Evolutionary conservation across 2,113 vertebrate species (phyloP).

Genomic region (Campylomormyrus numenius): DNA sequence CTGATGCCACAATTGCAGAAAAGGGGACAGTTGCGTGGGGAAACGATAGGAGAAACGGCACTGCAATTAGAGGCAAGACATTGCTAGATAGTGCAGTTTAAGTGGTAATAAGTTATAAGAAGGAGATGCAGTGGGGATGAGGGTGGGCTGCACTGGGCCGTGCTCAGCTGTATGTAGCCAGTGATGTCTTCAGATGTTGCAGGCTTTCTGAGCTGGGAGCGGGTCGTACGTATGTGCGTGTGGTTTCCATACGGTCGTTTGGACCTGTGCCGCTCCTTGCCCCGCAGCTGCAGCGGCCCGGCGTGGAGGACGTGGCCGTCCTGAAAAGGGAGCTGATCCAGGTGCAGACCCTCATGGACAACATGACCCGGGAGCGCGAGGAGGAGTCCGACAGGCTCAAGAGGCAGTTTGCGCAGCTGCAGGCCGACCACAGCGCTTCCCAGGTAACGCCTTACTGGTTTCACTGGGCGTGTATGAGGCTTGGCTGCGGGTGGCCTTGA

Average conservation of each 20-base stretch:
- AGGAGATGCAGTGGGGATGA: neutral
- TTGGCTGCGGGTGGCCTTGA: neutral
- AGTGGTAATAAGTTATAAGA: neutral
- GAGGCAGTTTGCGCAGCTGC: conserved; percentile 77
- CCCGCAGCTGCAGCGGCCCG: conserved; percentile 85
- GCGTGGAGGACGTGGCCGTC: conserved; percentile 90
- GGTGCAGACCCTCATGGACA: conserved; percentile 94
- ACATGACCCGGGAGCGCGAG: conserved; percentile 83
- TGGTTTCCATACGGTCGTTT: neutral
- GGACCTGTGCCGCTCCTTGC: neutral
- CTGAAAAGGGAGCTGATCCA: conserved; percentile 92
- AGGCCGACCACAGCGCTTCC: conserved; percentile 70
- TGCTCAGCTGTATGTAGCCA: neutral
- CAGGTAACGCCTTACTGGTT: conserved; percentile 63
- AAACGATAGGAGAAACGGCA: neutral
- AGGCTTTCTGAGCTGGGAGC: neutral
- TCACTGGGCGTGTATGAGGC: neutral
- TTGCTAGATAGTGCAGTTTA: neutral
- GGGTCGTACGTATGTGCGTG: neutral
- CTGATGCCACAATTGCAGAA: neutral
- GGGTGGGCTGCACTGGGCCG: neutral
- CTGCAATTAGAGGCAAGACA: neutral
- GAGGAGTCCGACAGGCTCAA: conserved; percentile 82
- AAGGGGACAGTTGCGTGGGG: neutral
- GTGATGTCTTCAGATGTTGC: neutral